Base-by-base conservation (phyloP, 2,888 invertebrate genomes). In the Stenotaenia linearis region DNA sequence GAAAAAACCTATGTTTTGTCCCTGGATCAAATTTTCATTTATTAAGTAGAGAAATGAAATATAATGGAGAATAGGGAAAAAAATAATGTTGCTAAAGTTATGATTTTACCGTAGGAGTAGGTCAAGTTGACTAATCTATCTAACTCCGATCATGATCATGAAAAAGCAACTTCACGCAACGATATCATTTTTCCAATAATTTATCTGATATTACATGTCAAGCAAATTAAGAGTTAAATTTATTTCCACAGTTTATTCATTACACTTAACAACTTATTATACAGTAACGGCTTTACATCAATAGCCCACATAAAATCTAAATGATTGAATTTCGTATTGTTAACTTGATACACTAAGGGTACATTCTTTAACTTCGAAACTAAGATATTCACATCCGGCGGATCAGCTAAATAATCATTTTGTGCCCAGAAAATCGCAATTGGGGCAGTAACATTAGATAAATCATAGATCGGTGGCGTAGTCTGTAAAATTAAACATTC, bases 301-400 rank as follows among this genome's bases (percentile, higher is more conserved):
- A 78, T 32, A 3, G 69, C 69, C 25, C 25, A 23, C 0, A 78
- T n/a, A 61, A 78, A 78, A 30, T 78, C 78, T n/a, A 78, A 30
- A 18, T 78, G 78, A 25, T 15, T 25, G 21, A 61, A 78, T 9
- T 69, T 23, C 1, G 0, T 9, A 25, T 9, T 18, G 1, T 69
- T 69, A 4, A 78, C 78, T 56, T 37, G n/a, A 35, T 78, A 78
- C 7, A 25, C 12, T 9, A 69, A 15, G 18, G 28, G 2, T 10
- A 78, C 2, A 21, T 78, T 78, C 3, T 6, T 21, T n/a, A 78
- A 32, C 15, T n/a, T 15, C 10, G n/a, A 12, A 10, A n/a, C n/a
- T n/a, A 76, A n/a, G 7, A 32, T 25, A 2, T 25, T 9, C 6
- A 76, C 32, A 23, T 76, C 76, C 0, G 12, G 10, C 12, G 40